A percentile compares a stretch with the other conserved stretches of the same genome.
phyloP scores from a whole-genome alignment of 2,797 vertebrate species.

The Oryzias sinensis region DNA sequence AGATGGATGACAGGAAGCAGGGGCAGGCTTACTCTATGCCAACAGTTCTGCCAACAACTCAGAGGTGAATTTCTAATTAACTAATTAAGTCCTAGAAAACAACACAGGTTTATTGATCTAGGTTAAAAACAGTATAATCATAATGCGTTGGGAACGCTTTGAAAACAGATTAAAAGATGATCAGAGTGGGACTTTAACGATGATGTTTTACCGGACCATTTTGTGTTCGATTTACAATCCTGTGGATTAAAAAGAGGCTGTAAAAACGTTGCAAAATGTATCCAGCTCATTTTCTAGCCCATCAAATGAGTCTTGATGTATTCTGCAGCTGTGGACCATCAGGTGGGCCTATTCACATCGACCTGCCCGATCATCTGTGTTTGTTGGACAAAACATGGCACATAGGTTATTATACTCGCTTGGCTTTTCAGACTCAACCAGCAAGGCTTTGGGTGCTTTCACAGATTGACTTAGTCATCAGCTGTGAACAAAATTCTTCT shows the following conservation, averaged over 20 bases:
- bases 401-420: slow-evolving; percentile 80
- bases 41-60: no score
- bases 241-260: slow-evolving; percentile 54
- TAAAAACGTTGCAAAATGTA: slow-evolving; percentile 77
- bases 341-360: slow-evolving; percentile 83
- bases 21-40: no score
- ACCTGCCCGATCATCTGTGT: slow-evolving; percentile 87
- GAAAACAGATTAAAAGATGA: no score
- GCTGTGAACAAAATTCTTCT: slow-evolving; percentile 64
- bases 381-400: slow-evolving; percentile 99
- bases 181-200: no score
- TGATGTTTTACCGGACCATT: no score
- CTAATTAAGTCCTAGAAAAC: no score
- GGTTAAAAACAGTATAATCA: no score
- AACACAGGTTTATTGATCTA: no score
- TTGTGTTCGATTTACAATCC: slow-evolving; percentile 1
- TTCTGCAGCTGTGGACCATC: slow-evolving; percentile 82
- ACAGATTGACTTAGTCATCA: slow-evolving; percentile 50
- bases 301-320: slow-evolving; percentile 83
- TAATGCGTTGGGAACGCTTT: no score
- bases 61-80: no score
- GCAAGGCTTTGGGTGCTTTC: slow-evolving; percentile 53
- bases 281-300: slow-evolving; percentile 80
- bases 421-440: slow-evolving; percentile 47
- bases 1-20: no score